phyloP scores from a whole-genome alignment of 2,113 vertebrate species.

The Peucedramus taeniatus region DNA sequence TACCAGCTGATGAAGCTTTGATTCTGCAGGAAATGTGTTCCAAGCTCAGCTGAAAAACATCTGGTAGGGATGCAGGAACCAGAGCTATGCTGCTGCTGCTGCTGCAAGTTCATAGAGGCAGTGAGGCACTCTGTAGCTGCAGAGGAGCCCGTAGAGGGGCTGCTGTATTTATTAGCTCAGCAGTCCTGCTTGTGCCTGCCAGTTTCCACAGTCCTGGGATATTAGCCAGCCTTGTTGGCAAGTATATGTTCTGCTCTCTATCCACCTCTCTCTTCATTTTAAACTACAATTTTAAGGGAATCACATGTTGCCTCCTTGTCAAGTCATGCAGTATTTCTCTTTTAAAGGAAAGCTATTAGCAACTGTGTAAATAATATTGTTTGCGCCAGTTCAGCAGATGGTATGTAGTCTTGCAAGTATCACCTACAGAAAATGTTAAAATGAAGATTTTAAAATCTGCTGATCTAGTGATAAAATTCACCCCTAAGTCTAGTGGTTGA shows the following conservation, averaged over 20 bases:
- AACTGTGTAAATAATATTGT: not conserved
- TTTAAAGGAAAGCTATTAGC: not conserved
- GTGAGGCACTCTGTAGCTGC: not conserved
- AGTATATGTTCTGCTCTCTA: not conserved
- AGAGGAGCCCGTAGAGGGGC: not conserved
- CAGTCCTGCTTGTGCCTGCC: not conserved
- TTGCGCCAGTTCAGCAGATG: not conserved
- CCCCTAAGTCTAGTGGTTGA: not conserved
- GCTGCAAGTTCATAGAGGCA: not conserved
- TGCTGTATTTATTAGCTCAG: slow-evolving; percentile 22
- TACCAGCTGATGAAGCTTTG: slow-evolving; percentile 23
- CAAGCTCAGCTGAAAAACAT: slow-evolving; percentile 27
- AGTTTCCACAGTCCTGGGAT: not conserved
- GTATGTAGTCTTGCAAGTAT: not conserved
- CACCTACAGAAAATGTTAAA: not conserved
- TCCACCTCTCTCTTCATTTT: not conserved
- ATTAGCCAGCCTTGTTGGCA: slow-evolving; percentile 9
- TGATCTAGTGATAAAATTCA: not conserved
- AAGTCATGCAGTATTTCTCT: not conserved
- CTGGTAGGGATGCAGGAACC: slow-evolving; percentile 21
- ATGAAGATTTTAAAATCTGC: not conserved
- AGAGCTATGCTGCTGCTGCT: not conserved
- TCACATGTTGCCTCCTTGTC: not conserved
- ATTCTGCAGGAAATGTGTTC: slow-evolving; percentile 23
- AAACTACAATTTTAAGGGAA: not conserved